These are phyloP conservation scores for Chionodraco myersi DNA, from an alignment of 2,113 vertebrate species.

Conservation along the genomic window DNA sequence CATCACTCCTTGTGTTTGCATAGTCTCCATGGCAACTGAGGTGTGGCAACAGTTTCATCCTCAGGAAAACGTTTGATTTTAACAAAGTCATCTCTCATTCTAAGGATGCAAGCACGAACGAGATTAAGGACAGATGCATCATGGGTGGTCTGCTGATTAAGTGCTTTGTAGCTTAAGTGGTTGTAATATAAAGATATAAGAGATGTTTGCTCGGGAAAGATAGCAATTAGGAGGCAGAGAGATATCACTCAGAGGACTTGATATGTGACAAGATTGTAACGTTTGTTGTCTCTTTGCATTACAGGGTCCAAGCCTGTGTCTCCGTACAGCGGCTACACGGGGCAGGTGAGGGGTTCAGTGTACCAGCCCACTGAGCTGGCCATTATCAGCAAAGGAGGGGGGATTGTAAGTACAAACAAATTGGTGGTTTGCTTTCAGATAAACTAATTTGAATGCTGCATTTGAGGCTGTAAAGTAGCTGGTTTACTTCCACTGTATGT, in stretches of 20 bases:
- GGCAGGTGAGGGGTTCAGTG: slow-evolving; percentile 89
- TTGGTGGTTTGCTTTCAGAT: background rate
- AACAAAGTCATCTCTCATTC: background rate
- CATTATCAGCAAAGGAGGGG: slow-evolving; percentile 89
- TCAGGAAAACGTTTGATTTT: slow-evolving; percentile 20
- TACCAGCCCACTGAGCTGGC: slow-evolving; percentile 98
- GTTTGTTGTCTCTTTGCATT: slow-evolving; percentile 6
- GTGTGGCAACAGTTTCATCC: slow-evolving; percentile 52
- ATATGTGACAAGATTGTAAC: background rate
- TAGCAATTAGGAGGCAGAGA: background rate
- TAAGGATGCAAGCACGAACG: background rate
- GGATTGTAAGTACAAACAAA: slow-evolving; percentile 78
- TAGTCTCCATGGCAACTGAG: slow-evolving; percentile 49
- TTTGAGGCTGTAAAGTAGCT: background rate
- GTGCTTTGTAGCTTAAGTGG: background rate
- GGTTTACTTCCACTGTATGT: no score
- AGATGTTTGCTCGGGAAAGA: background rate
- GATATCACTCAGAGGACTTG: background rate
- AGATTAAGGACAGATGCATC: slow-evolving; percentile 8
- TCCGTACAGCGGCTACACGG: slow-evolving; percentile 93
- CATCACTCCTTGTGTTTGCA: slow-evolving; percentile 48
- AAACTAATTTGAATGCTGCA: slow-evolving; percentile 13
- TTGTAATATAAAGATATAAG: background rate
- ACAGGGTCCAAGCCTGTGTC: slow-evolving; percentile 90
- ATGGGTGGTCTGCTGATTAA: background rate